phyloP scores from a whole-genome alignment of 1,140 invertebrate genomes.

The Heterodera carotae region DNA sequence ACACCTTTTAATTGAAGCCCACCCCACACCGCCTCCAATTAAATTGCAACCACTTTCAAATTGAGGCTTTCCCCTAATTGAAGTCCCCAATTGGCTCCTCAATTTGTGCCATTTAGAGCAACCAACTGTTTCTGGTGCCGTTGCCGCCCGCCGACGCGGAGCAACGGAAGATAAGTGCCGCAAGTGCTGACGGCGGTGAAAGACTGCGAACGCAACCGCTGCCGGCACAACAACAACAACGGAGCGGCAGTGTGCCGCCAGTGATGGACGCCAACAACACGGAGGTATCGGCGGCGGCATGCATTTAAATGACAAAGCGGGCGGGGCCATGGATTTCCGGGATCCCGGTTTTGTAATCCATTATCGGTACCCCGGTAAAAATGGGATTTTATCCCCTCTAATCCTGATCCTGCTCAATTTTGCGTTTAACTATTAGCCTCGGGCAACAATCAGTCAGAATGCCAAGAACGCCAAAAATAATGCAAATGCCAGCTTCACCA shows the following conservation, averaged over 20 bases:
- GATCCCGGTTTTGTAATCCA: too few species aligned
- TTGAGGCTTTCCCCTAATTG: too few species aligned
- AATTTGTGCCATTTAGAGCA: neutral
- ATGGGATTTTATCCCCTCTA: too few species aligned
- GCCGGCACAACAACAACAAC: neutral
- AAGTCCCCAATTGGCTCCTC: too few species aligned
- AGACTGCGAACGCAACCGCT: neutral
- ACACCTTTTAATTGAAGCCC: too few species aligned
- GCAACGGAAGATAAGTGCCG: neutral
- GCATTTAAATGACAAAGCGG: neutral
- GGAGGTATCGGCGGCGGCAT: neutral
- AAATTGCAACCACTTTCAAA: too few species aligned
- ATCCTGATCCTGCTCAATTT: too few species aligned
- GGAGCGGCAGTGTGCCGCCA: neutral
- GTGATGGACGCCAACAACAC: neutral
- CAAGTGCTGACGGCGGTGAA: neutral
- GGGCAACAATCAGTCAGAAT: neutral
- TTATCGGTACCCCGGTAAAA: neutral
- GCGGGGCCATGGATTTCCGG: too few species aligned
- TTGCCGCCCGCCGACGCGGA: neutral
- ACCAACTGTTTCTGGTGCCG: neutral
- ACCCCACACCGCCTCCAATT: too few species aligned
- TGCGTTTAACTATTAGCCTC: too few species aligned
- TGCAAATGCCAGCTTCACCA: too few species aligned
- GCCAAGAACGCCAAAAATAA: conserved; percentile 16